Conservation (phyloP, 2,113 vertebrate genomes). For the Oenanthe melanoleuca region DNA sequence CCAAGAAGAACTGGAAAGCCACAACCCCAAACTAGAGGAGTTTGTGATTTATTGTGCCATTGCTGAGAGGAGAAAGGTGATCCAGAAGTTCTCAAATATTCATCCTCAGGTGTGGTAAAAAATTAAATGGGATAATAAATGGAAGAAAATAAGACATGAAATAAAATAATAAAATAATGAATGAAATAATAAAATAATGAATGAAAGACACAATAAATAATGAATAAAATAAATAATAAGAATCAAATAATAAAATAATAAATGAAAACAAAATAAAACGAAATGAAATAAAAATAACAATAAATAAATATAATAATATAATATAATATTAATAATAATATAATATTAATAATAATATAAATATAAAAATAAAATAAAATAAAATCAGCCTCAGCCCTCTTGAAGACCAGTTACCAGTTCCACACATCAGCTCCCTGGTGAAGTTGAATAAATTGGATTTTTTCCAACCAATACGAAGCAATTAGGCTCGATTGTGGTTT, state of each 20-base stretch:
- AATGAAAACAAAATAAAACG: too few species aligned
- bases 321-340: too few species aligned
- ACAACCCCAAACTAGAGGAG: not conserved
- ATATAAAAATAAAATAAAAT: not conserved
- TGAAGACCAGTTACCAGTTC: not conserved
- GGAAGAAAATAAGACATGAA: not conserved
- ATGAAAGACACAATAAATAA: not conserved
- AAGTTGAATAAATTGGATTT: not conserved
- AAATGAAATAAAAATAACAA: too few species aligned
- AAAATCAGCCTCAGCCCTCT: not conserved
- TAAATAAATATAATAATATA: too few species aligned
- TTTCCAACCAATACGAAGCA: not conserved
- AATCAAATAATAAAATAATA: not conserved
- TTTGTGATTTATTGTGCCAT: not conserved
- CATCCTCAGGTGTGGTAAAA: not conserved
- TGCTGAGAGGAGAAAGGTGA: not conserved
- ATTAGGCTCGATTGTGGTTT: constrained; percentile 26
- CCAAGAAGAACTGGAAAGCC: not conserved
- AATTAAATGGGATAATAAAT: not conserved
- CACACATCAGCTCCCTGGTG: not conserved
- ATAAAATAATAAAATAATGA: too few species aligned
- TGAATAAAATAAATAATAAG: not conserved
- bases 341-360: too few species aligned
- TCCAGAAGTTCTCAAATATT: not conserved
- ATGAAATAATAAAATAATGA: too few species aligned